Percentiles rank a stretch among this genome's conserved stretches.
Evolutionary conservation across 2,797 vertebrate genomes (phyloP).

Genomic region (Manis pentadactyla): DNA sequence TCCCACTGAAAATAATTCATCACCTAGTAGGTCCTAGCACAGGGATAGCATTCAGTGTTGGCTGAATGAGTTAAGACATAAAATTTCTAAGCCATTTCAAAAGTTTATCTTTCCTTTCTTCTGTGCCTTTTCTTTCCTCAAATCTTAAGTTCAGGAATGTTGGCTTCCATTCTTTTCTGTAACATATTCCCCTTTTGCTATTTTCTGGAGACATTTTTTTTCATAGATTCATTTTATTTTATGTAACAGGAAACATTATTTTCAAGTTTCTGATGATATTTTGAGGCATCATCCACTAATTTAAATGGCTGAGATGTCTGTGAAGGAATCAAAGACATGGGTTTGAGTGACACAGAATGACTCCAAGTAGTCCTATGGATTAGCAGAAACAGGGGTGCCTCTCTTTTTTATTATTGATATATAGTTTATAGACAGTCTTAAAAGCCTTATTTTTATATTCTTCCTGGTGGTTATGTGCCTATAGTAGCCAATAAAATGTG

Average conservation of each 20-base stretch:
- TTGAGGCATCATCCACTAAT: background rate
- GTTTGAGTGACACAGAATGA: background rate
- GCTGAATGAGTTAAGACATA: background rate
- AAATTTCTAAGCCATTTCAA: background rate
- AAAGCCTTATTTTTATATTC: slow-evolving; percentile 53
- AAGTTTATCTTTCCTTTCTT: background rate
- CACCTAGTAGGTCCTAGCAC: background rate
- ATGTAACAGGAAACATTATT: slow-evolving; percentile 19
- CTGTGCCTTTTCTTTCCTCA: background rate
- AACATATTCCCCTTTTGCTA: background rate
- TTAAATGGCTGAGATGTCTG: background rate
- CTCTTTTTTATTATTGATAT: background rate
- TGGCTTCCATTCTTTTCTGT: background rate
- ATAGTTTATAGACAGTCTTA: slow-evolving; percentile 37
- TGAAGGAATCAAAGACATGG: background rate
- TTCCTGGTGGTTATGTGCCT: background rate
- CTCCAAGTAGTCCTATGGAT: background rate
- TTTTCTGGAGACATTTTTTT: background rate
- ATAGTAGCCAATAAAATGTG: slow-evolving; percentile 42
- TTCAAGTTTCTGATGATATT: background rate
- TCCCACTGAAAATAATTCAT: background rate
- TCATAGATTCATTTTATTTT: background rate
- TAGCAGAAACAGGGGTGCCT: background rate
- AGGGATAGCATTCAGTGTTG: background rate
- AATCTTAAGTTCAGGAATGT: background rate